Percentiles rank a stretch among this genome's conserved stretches.
Conservation (phyloP, 2,888 invertebrate genomes). For the Diaphora mendica region DNA sequence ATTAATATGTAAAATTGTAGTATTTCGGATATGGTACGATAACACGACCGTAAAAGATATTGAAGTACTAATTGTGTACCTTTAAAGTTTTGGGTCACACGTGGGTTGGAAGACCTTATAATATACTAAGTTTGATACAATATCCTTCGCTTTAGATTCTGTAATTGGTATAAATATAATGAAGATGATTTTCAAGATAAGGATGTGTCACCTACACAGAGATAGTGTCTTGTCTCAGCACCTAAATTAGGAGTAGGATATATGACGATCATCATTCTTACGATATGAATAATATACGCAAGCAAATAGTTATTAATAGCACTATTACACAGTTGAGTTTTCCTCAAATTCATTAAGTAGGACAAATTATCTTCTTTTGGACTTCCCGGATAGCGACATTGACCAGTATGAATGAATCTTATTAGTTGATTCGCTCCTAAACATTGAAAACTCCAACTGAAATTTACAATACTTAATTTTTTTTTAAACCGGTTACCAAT, state of each 20-base stretch:
- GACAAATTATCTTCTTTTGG: background rate
- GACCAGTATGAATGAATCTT: background rate
- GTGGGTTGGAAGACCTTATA: constrained; percentile 25
- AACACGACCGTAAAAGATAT: constrained; percentile 34
- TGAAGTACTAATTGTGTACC: constrained; percentile 19
- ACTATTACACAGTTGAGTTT: background rate
- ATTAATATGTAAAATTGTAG: constrained; percentile 35
- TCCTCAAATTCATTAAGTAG: background rate
- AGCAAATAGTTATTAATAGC: background rate
- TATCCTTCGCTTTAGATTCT: background rate
- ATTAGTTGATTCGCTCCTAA: too few species aligned
- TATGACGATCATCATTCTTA: background rate
- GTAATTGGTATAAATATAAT: background rate
- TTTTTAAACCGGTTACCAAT: background rate
- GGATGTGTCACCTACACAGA: background rate
- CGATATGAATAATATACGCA: background rate
- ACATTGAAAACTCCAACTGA: background rate
- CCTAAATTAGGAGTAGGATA: background rate
- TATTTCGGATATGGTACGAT: constrained; percentile 27
- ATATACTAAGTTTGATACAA: background rate
- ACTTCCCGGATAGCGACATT: background rate
- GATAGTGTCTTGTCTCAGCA: background rate
- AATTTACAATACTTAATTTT: background rate
- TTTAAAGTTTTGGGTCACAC: constrained; percentile 9
- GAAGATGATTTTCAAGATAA: background rate